Conservation (phyloP, 2,888 invertebrate genomes). For the Philonicus albiceps region DNA sequence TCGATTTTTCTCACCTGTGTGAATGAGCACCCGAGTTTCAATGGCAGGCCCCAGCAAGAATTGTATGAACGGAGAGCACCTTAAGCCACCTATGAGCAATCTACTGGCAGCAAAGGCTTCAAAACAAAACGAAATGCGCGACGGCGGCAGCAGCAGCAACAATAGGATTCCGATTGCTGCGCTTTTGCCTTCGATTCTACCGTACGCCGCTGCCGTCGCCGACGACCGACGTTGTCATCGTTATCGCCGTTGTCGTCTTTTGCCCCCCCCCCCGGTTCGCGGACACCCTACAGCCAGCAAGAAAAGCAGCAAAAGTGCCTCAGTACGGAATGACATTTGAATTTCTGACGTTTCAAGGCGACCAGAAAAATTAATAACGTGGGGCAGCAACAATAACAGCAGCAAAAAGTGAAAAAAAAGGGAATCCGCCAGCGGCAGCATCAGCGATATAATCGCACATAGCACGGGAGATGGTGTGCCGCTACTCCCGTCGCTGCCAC, state of each 20-base stretch:
- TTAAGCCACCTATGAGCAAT: background rate
- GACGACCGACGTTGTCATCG: background rate
- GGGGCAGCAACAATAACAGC: background rate
- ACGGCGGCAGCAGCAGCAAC: background rate
- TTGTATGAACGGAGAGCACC: background rate
- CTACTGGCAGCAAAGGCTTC: background rate
- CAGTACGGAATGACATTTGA: constrained; percentile 40
- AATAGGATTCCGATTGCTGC: constrained; percentile 26
- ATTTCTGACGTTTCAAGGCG: constrained; percentile 45
- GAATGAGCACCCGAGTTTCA: constrained; percentile 11
- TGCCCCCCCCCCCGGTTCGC: background rate
- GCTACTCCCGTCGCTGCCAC: background rate
- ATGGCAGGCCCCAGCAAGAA: background rate
- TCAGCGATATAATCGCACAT: background rate
- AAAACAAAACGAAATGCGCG: background rate
- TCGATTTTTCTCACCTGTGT: constrained; percentile 24
- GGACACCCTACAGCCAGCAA: background rate
- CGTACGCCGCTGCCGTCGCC: background rate
- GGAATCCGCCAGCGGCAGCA: background rate
- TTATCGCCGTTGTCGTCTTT: background rate
- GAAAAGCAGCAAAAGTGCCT: background rate
- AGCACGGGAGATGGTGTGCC: background rate
- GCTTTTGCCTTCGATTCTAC: background rate
- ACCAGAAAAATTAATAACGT: constrained; percentile 38
- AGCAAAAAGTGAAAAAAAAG: background rate